Evolutionary conservation across 1,140 invertebrate species (phyloP), one percentile per base, ranked within the genome.

Genomic region (Heliconius eleuchia): DNA sequence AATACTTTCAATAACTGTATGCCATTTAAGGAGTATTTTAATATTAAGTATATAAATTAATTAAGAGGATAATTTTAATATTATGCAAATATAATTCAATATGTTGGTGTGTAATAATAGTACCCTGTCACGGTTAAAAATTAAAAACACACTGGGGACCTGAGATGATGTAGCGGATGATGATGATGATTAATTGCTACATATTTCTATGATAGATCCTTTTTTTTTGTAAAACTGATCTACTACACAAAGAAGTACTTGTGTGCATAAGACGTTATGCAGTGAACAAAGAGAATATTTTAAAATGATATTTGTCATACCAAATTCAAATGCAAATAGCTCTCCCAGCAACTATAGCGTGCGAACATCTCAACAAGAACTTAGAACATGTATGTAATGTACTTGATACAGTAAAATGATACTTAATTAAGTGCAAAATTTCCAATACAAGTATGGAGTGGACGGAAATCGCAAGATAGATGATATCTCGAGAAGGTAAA

Each of bases 291-390:
- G 73, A 87, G 73, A 87, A 80, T 86, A 84, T 88, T 89, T 92
- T 92, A 93, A 94, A 90, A 89, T 78, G 74, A 80, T 84, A 94
- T 93, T 93, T 91, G 87, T 94, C 88, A 91, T 84, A 74, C 79
- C 9, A 82, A 82, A 87, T 88, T 87, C 82, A 88, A 84, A 92
- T 91, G 88, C 85, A 88, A 90, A 91, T 90, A 79, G 39, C 60
- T 73, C 52, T 71, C 73, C 50, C 52, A 11, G 19, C 73, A 73
- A 27, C 52, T 74, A 73, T 84, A 86, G 85, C 90, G 89, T 92
- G 91, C 82, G 91, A 92, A 88, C 66, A 74, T 85, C 60, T 60
- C 16, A 55, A 73, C 27, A 46, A 46, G 74, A 76, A 70, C 37
- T 72, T 60, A 75, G 76, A 73, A 27, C 18, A 57, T 77, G 71